Evolutionary conservation across 2,888 invertebrate genomes (phyloP).

Genomic region (Drosophila formosana): DNA sequence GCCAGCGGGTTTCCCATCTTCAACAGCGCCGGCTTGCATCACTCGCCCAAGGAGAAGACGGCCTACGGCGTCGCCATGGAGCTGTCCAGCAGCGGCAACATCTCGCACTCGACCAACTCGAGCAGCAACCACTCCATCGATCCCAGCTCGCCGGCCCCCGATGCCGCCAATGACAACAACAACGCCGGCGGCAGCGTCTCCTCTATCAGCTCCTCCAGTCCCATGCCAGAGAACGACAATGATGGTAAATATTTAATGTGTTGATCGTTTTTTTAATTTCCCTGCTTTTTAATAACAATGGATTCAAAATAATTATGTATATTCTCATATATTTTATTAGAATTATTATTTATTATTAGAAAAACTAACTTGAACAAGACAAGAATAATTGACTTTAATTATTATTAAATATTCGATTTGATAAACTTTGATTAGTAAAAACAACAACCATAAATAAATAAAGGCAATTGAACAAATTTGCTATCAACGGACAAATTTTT

Average conservation of each 20-base stretch:
- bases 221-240: slow-evolving; percentile 83
- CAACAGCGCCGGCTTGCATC: slow-evolving; percentile 72
- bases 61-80: slow-evolving; percentile 75
- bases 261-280: neutral
- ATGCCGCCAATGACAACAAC: slow-evolving; percentile 79
- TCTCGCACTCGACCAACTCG: slow-evolving; percentile 84
- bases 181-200: slow-evolving; percentile 83
- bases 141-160: slow-evolving; percentile 83
- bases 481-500: too few species aligned
- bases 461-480: too few species aligned
- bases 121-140: slow-evolving; percentile 84
- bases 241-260: slow-evolving; percentile 77
- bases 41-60: slow-evolving; percentile 72
- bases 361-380: too few species aligned
- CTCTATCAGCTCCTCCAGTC: slow-evolving; percentile 84
- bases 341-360: too few species aligned
- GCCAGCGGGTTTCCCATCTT: slow-evolving; percentile 81
- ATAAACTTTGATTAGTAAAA: too few species aligned
- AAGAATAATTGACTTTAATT: too few species aligned
- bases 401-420: too few species aligned
- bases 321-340: too few species aligned
- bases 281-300: too few species aligned
- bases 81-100: slow-evolving; percentile 78
- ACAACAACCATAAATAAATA: too few species aligned
- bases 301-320: too few species aligned